phyloP scores from a whole-genome alignment of 2,113 vertebrate species.

The Calyptomena viridis region DNA sequence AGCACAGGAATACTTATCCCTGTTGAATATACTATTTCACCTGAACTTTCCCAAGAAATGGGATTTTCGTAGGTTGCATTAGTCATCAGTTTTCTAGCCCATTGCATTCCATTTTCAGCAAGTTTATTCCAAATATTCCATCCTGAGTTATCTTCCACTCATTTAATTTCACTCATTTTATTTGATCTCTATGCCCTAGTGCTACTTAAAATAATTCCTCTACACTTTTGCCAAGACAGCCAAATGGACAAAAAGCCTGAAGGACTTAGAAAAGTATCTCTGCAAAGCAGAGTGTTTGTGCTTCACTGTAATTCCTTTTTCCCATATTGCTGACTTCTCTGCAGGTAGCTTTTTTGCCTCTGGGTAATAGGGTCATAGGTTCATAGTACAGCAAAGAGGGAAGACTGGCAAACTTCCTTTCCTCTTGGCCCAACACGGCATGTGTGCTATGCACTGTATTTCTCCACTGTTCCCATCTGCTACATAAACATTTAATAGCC shows the following conservation, averaged over 20 bases:
- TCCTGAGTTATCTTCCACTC: neutral
- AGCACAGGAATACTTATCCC: neutral
- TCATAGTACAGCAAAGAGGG: constrained; percentile 21
- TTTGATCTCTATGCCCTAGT: neutral
- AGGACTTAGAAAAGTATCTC: neutral
- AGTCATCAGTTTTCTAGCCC: neutral
- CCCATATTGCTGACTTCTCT: constrained; percentile 34
- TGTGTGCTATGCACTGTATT: neutral
- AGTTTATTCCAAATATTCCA: neutral
- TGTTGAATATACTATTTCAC: neutral
- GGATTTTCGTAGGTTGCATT: neutral
- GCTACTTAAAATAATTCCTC: neutral
- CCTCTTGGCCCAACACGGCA: constrained; percentile 22
- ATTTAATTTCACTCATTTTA: constrained; percentile 11
- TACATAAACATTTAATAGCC: constrained; percentile 64
- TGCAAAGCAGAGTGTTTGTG: neutral
- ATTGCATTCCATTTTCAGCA: neutral
- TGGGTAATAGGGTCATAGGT: constrained; percentile 16
- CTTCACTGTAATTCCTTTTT: neutral
- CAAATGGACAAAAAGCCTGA: constrained; percentile 16
- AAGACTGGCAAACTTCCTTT: constrained; percentile 43
- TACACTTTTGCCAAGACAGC: neutral
- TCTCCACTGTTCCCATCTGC: constrained; percentile 49
- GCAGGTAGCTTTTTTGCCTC: constrained; percentile 59
- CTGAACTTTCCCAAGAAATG: neutral